Base-by-base conservation (phyloP, 2,797 vertebrate species). In the Chelonia mydas region DNA sequence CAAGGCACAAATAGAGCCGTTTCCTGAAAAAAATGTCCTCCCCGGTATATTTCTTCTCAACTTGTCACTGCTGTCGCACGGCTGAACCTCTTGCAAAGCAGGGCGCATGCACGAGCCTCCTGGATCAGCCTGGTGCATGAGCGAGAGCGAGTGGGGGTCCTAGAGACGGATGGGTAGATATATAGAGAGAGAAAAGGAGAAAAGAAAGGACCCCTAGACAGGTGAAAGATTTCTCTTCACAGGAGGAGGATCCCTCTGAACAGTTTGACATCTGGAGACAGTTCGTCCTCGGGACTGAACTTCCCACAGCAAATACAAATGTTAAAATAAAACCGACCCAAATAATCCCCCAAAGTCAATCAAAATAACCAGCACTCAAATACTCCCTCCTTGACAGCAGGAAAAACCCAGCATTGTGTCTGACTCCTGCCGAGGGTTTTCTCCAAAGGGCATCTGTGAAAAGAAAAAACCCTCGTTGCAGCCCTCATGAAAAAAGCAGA, bases 31-130 rank as follows among this genome's bases (percentile, higher is more conserved):
- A 79, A 81, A 53, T 11, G 2, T 5, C 3, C 12, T 54, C 19
- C 33, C 15, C 3, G 16, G 5, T 23, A 57, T n/a, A 49, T 72
- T 93, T 94, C 33, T 0, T 27, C 27, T 50, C 1, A 2, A 23
- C 1, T 25, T 0, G 2, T 55, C 51, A 55, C 16, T 78, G 83
- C 83, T 21, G 81, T 49, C 49, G 41, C 72, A 21, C 7, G 25
- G 80, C 27, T 79, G 81, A 81, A 41, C 7, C 47, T 33, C 0
- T 61, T 2, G 21, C 72, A 0, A 5, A 31, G 49, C 0, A 2
- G 0, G 8, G 12, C 0, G 0, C 19, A 11, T 0, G 2, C 2
- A 37, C 31, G 27, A 86, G 74, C 16, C 54, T 11, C 45, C 37
- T 5, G 27, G 68, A 13, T 54, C 51, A 33, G 37, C 0, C 1